Base-by-base conservation (phyloP, 2,888 invertebrate genomes). In the Lydus trimaculatus region DNA sequence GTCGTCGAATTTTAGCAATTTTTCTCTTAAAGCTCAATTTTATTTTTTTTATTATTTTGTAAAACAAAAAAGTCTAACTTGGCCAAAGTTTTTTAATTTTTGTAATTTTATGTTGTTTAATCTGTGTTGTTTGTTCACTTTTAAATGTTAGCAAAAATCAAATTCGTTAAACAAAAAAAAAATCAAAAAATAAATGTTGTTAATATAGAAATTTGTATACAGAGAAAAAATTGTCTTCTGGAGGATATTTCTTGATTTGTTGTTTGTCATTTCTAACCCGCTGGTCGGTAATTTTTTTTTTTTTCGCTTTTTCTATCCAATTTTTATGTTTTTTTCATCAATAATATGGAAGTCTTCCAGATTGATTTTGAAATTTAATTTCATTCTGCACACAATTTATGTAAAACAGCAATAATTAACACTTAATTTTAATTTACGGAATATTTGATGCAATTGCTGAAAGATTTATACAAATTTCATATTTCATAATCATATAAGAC, bases 401-500 rank as follows among this genome's bases (percentile, higher is more conserved):
- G 36, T 3, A 31, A 15, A 31, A 28, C 20, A 61, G 33, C 61
- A 39, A 61, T 33, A 36, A 33, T 61, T 43, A 43, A 43, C 17
- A 17, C 17, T 43, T 43, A 2, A 36, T 36, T 36, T 36, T 36
- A 15, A 15, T 13, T 36, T 4, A 36, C 11, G 31, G 9, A 33
- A 33, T 33, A 33, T 13, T 28, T 64, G 60, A 64, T 63, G 68
- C 61, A 65, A 69, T 69, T 69, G 63, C 65, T 69, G 65, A 65
- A 68, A 39, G 52, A 36, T 65, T 69, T 65, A 65, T 31, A 43
- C 59, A 56, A 62, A 62, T 67, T 70, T 70, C 61, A 65, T 58
- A 69, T 67, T 56, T 17, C 64, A 70, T 64, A 63, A 62, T 17
- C 58, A 69, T 72, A 72, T 72, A 72, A 72, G 72, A 72, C 72